These are phyloP conservation scores for Temnopleurus reevesii DNA, from an alignment of 53 echinoderm and acorn worm genomes.

Conservation along the genomic window DNA sequence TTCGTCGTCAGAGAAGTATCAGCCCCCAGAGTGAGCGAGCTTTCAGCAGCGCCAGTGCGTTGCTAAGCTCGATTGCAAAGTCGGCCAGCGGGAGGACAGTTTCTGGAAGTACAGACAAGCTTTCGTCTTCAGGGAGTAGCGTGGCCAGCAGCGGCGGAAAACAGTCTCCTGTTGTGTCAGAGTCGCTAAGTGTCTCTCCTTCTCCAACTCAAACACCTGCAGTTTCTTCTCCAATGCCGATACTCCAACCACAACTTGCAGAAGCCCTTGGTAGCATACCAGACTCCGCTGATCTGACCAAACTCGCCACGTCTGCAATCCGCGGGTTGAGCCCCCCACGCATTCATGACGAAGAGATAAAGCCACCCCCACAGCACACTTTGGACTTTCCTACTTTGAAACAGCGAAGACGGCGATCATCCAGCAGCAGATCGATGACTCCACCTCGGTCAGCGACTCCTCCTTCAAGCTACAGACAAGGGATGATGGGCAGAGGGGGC, in stretches of 20 bases:
- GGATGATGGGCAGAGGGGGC: constrained; percentile 43
- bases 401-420: constrained; percentile 49
- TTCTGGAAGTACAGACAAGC: constrained; percentile 57
- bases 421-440: constrained; percentile 50
- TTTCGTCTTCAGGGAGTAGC: constrained; percentile 58
- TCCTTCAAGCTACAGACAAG: constrained; percentile 47
- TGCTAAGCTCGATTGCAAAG: constrained; percentile 89
- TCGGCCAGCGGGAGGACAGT: constrained; percentile 74
- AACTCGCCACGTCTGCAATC: constrained; percentile 54
- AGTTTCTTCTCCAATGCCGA: constrained; percentile 19
- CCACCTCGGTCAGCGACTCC: constrained; percentile 50
- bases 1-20: constrained; percentile 57
- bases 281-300: constrained; percentile 52
- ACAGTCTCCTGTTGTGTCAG: constrained; percentile 37
- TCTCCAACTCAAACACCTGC: constrained; percentile 42
- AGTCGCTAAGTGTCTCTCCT: background rate
- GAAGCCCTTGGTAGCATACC: constrained; percentile 54
- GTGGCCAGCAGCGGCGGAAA: constrained; percentile 52
- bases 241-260: constrained; percentile 47
- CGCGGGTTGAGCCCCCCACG: constrained; percentile 54
- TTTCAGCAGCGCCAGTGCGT: constrained; percentile 89
- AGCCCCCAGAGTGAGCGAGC: constrained; percentile 50
- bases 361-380: constrained; percentile 49
- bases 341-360: constrained; percentile 56
- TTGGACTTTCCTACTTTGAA: constrained; percentile 51